A percentile compares a stretch with the other conserved stretches of the same genome.
Evolutionary conservation across 2,888 invertebrate genomes (phyloP).

Genomic region (Brachypalpus laphriformis): DNA sequence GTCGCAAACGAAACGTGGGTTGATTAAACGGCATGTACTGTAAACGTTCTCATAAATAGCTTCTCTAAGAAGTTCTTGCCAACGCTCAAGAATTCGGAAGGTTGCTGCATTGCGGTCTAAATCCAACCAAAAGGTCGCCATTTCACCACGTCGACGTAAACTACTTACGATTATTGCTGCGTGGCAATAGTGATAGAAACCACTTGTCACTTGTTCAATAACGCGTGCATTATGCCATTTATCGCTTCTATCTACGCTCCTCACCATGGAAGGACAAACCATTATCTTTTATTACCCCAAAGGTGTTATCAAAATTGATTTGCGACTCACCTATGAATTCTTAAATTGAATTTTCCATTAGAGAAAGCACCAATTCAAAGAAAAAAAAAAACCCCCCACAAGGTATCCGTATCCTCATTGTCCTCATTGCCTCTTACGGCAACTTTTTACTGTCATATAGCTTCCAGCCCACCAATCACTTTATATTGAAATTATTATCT

Average conservation of each 20-base stretch:
- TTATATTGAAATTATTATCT: constrained; percentile 61
- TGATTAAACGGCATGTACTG: too few species aligned
- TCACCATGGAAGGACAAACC: too few species aligned
- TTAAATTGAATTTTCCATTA: constrained; percentile 50
- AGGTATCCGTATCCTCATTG: background rate
- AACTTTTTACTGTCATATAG: background rate
- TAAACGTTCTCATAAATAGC: too few species aligned
- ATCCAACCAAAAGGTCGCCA: too few species aligned
- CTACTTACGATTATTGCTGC: background rate
- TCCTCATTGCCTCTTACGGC: background rate
- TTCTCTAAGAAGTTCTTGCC: too few species aligned
- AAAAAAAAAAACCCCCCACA: too few species aligned
- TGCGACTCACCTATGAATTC: constrained; percentile 12
- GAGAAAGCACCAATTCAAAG: constrained; percentile 10
- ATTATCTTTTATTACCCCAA: background rate
- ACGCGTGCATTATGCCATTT: background rate
- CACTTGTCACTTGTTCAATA: background rate
- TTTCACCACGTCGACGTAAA: background rate
- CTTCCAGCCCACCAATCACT: background rate
- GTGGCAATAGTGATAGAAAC: background rate
- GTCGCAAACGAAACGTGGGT: too few species aligned
- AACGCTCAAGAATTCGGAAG: too few species aligned
- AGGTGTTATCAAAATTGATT: constrained; percentile 26
- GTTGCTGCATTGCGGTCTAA: too few species aligned
- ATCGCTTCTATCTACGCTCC: too few species aligned